Base-by-base conservation (phyloP, 2,797 vertebrate genomes). In the Cryptoblepharus egeriae region DNA sequence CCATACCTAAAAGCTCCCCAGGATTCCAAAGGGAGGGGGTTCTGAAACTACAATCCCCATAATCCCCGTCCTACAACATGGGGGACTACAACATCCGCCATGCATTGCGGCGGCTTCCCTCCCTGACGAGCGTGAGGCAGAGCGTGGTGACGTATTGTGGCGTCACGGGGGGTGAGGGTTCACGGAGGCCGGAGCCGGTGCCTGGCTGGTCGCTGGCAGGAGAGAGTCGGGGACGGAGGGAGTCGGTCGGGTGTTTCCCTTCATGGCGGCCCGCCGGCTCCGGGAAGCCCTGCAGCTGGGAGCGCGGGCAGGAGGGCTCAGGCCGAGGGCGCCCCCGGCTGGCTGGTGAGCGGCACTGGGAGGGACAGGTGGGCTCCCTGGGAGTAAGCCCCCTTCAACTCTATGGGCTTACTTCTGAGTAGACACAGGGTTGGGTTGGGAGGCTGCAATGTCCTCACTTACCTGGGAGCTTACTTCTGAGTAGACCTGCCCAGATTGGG, bases 101-200 rank as follows among this genome's bases (percentile, higher is more conserved):
- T 5, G 77, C 70, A 6, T 28, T 26, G 70, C 77, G 70, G 11
- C 5, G 6, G 39, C 52, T 67, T 73, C 82, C 39, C 85, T 52
- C 77, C 65, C 45, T 75, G 69, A n/a, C n/a, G n/a, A n/a, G 63
- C 15, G 49, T 91, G 87, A 90, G 68, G 30, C 88, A 89, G 37
- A 12, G 24, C 8, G 57, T 58, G 24, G 5, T 68, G 58, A 82
- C 58, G 81, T 9, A 2, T 18, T 16, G 16, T 84, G 82, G 78
- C 82, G 82, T 18, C 0, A 5, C n/a, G 10, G 8, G 8, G 37
- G 74, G 77, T 75, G 76, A 75, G 18, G 45, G 82, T n/a, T 84
- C 82, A 68, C n/a, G 49, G 80, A 68, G 72, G 61, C 49, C 80
- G 80, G 80, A 58, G 71, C 77, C 77, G 70, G 82, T 16, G 76